Conservation (phyloP, 2,113 vertebrate species). For the Xiphophorus couchianus region DNA sequence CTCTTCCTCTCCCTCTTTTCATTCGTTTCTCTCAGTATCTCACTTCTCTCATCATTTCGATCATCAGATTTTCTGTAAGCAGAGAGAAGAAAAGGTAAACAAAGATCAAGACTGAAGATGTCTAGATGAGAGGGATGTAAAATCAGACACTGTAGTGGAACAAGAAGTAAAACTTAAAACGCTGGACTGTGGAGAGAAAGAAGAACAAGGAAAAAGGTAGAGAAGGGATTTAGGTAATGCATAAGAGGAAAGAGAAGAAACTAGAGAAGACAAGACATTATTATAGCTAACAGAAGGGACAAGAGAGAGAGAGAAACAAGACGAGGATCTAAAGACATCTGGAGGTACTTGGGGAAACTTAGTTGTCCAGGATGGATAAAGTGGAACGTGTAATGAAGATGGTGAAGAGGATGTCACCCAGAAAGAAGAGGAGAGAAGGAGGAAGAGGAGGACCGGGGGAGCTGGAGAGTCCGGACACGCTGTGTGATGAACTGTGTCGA, state of each 20-base stretch:
- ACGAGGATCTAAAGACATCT: not conserved
- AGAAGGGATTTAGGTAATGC: conserved; percentile 11
- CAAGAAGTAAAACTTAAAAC: not conserved
- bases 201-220: not conserved
- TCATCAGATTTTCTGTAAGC: conserved; percentile 17
- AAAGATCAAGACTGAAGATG: not conserved
- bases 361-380: conserved; percentile 62
- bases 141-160: conserved; percentile 7
- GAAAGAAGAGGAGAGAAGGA: conserved; percentile 68
- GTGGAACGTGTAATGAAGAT: conserved; percentile 76
- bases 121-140: conserved; percentile 3
- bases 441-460: conserved; percentile 57
- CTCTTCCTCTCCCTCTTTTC: conserved; percentile 50
- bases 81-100: not conserved
- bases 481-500: conserved; percentile 71
- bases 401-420: conserved; percentile 74
- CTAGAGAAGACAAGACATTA: not conserved
- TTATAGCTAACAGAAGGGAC: not conserved
- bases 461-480: conserved; percentile 67
- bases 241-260: not conserved
- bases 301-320: not conserved
- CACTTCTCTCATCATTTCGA: conserved; percentile 25
- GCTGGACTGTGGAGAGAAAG: not conserved
- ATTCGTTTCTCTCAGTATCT: conserved; percentile 36
- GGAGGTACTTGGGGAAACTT: not conserved